Evolutionary conservation across 2,888 invertebrate genomes (phyloP).

Genomic region (Diogma glabrata): DNA sequence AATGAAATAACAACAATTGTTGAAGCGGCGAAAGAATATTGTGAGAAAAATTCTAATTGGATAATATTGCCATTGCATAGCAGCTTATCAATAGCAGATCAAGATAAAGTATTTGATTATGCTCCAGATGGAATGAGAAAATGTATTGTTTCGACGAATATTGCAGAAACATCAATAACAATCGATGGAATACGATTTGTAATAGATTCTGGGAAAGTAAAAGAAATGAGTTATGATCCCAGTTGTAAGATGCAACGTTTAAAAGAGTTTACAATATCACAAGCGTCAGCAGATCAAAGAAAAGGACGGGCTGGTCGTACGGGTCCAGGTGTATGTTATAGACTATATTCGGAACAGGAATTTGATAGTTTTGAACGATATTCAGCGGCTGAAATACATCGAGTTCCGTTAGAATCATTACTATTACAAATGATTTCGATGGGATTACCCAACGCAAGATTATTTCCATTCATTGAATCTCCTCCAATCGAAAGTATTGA

Average conservation of each 20-base stretch:
- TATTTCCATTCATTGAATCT: slow-evolving; percentile 93
- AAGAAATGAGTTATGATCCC: slow-evolving; percentile 94
- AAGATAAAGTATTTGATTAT: slow-evolving; percentile 86
- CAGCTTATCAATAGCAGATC: slow-evolving; percentile 82
- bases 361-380: slow-evolving; percentile 68
- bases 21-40: slow-evolving; percentile 76
- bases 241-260: slow-evolving; percentile 78
- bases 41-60: slow-evolving; percentile 69
- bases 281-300: slow-evolving; percentile 93
- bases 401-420: slow-evolving; percentile 87
- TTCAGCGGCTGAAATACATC: slow-evolving; percentile 84
- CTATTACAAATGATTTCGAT: slow-evolving; percentile 87
- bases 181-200: slow-evolving; percentile 98
- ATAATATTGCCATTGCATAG: slow-evolving; percentile 88
- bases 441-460: slow-evolving; percentile 79
- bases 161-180: slow-evolving; percentile 97
- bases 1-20: slow-evolving; percentile 81
- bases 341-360: slow-evolving; percentile 76
- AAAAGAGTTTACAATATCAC: slow-evolving; percentile 94
- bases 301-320: slow-evolving; percentile 93
- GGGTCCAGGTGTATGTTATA: slow-evolving; percentile 87
- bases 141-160: slow-evolving; percentile 95
- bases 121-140: slow-evolving; percentile 90
- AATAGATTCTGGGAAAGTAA: slow-evolving; percentile 89
- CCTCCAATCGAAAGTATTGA: slow-evolving; percentile 76